These are phyloP conservation scores for Malthinus flaveolus DNA, from an alignment of 2,888 invertebrate genomes.

Conservation along the genomic window DNA sequence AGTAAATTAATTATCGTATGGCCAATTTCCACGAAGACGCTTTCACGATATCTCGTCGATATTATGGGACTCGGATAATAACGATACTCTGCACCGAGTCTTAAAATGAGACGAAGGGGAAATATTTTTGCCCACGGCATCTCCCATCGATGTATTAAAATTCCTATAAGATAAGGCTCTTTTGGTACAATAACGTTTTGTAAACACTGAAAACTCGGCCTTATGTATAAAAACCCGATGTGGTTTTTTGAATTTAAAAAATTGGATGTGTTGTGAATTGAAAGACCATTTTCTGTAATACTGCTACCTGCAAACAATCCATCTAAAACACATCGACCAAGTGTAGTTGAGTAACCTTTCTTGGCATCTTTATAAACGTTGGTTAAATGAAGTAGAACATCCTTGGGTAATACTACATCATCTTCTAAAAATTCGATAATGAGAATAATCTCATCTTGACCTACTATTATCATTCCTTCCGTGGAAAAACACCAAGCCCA, in stretches of 20 bases:
- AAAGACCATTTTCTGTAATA: constrained; percentile 71
- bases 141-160: constrained; percentile 80
- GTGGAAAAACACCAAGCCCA: constrained; percentile 78
- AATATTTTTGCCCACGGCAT: constrained; percentile 83
- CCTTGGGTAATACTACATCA: constrained; percentile 67
- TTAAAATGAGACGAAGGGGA: constrained; percentile 71
- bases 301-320: constrained; percentile 61
- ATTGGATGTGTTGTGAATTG: constrained; percentile 62
- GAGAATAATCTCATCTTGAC: constrained; percentile 81
- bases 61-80: constrained; percentile 86
- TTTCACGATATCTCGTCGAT: constrained; percentile 73
- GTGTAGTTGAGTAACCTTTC: constrained; percentile 53
- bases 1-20: constrained; percentile 86
- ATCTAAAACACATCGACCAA: not conserved
- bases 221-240: constrained; percentile 80
- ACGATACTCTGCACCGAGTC: constrained; percentile 82
- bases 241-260: constrained; percentile 73
- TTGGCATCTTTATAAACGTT: constrained; percentile 71
- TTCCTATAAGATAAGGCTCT: constrained; percentile 74
- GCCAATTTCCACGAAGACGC: constrained; percentile 83
- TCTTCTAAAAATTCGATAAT: constrained; percentile 69
- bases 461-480: constrained; percentile 75
- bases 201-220: constrained; percentile 80
- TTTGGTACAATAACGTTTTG: constrained; percentile 73
- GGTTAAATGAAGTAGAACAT: constrained; percentile 75